phyloP scores from a whole-genome alignment of 2,113 vertebrate genomes.

The Eretmochelys imbricata region DNA sequence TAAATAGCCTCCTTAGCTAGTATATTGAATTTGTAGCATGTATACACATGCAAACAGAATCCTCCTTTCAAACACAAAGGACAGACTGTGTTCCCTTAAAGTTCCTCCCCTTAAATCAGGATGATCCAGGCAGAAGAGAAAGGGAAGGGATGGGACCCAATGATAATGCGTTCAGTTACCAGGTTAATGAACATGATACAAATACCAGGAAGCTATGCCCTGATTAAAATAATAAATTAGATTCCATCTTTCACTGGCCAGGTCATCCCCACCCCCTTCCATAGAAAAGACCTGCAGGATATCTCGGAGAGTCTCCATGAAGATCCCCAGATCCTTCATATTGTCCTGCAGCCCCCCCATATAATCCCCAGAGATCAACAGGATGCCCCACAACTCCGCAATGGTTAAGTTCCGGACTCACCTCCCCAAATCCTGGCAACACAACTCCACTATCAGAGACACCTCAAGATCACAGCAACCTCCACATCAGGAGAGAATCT shows the following conservation, averaged over 20 bases:
- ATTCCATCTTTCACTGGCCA: not conserved
- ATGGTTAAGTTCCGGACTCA: not conserved
- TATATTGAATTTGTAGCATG: not conserved
- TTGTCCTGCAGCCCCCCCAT: not conserved
- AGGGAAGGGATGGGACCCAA: not conserved
- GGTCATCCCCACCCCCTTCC: not conserved
- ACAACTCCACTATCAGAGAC: not conserved
- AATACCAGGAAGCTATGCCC: not conserved
- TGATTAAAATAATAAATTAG: not conserved
- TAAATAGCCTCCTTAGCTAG: not conserved
- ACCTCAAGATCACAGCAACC: not conserved
- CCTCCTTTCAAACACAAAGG: too few species aligned
- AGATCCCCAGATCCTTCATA: not conserved
- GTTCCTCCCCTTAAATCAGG: not conserved
- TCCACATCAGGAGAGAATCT: not conserved
- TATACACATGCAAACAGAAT: not conserved
- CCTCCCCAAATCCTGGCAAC: not conserved
- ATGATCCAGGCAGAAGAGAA: not conserved
- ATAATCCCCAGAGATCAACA: not conserved
- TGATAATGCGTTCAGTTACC: not conserved
- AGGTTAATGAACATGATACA: not conserved
- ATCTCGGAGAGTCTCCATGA: not conserved
- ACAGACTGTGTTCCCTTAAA: too few species aligned
- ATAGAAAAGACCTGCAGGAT: not conserved
- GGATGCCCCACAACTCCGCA: not conserved